Conservation (phyloP, 2,113 vertebrate species). For the Tichodroma muraria region DNA sequence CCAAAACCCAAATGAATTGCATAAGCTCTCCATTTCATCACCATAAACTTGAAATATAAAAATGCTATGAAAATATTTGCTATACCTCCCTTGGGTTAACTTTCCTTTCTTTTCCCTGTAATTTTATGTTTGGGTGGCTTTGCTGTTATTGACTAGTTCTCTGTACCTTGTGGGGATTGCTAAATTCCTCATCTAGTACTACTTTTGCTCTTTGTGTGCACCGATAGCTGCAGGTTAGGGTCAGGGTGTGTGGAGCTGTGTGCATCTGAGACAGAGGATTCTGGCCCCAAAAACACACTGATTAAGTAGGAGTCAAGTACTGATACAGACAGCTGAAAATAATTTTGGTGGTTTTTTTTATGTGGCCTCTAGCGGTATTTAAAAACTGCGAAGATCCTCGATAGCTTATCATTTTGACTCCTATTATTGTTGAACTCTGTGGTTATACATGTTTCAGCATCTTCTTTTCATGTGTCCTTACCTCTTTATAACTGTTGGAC, state of each 20-base stretch:
- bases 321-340: not conserved
- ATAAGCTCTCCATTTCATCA: not conserved
- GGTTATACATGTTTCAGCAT: slow-evolving; percentile 18
- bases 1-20: not conserved
- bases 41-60: not conserved
- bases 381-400: not conserved
- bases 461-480: slow-evolving; percentile 16
- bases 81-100: not conserved
- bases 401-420: not conserved
- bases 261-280: not conserved
- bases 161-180: not conserved
- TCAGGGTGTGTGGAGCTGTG: not conserved
- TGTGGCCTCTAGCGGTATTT: not conserved
- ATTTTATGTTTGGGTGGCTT: not conserved
- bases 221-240: not conserved
- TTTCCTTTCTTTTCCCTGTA: not conserved
- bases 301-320: not conserved
- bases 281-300: not conserved
- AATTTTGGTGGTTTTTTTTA: not conserved
- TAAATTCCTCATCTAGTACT: not conserved
- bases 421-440: slow-evolving; percentile 1
- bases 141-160: not conserved
- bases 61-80: not conserved
- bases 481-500: not conserved
- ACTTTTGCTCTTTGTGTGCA: not conserved